Percentiles rank a stretch among this genome's conserved stretches.
phyloP scores from a whole-genome alignment of 2,113 vertebrate species.

The Columba janthina region DNA sequence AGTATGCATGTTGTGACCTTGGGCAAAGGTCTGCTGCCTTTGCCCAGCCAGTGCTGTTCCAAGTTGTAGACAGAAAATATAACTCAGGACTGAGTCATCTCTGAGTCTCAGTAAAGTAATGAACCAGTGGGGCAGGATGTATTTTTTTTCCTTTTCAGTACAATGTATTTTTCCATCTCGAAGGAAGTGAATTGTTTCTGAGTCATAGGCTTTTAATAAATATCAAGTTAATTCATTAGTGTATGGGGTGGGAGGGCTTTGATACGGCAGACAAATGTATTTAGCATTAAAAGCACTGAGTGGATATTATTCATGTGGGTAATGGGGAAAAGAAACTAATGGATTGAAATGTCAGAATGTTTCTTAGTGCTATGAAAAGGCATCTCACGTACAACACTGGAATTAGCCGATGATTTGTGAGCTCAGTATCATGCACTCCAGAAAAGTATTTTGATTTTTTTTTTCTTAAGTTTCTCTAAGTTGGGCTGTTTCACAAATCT shows the following conservation, averaged over 20 bases:
- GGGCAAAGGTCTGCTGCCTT: not conserved
- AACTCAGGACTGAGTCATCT: slow-evolving; percentile 11
- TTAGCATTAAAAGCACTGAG: not conserved
- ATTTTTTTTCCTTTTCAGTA: not conserved
- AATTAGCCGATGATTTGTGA: not conserved
- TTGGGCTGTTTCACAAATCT: not conserved
- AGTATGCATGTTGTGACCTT: not conserved
- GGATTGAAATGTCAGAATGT: not conserved
- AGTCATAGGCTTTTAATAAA: slow-evolving; percentile 43
- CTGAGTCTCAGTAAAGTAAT: not conserved
- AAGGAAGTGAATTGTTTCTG: slow-evolving; percentile 22
- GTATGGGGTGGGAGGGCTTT: not conserved
- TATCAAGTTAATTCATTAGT: slow-evolving; percentile 9
- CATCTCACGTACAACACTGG: not conserved
- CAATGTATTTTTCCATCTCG: not conserved
- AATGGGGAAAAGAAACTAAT: slow-evolving; percentile 15
- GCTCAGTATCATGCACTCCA: not conserved
- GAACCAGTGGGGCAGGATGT: accelerated
- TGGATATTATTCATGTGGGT: slow-evolving; percentile 17
- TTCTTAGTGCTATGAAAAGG: slow-evolving; percentile 1
- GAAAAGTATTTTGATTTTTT: not conserved
- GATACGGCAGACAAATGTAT: slow-evolving; percentile 9
- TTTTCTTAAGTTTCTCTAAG: not conserved
- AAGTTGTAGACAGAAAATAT: not conserved
- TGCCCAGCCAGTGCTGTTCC: not conserved